Base-by-base conservation (phyloP, 2,888 invertebrate species). In the Xestia sexstrigata region DNA sequence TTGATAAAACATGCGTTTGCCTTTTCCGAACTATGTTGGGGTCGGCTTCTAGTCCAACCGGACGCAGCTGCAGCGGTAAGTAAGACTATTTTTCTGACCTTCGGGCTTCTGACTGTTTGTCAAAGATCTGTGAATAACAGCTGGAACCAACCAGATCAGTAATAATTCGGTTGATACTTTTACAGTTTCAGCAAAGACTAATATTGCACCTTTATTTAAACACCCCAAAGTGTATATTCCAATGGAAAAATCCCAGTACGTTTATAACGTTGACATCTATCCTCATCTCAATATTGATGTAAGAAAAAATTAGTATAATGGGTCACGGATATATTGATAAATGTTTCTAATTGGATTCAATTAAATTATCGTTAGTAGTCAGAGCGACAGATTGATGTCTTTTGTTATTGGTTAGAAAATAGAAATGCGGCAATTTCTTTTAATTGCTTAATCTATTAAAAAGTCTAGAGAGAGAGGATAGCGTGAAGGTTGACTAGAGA, bases 271-370 rank as follows among this genome's bases (percentile, higher is more conserved):
- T 60, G n/a, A 62, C 26, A 52, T 68, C 55, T 65, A 62, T n/a
- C 35, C 20, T 62, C 68, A 66, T 72, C 70, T 81, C 11, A 42
- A 65, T 74, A 72, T 68, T 85, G 76, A 82, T 77, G 74, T 79
- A 70, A 69, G 62, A 79, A 84, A 83, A 83, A 85, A 79, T 42
- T 73, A 60, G 85, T 81, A 23, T 77, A 87, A 83, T 83, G 66
- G 80, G 86, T 88, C 88, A 88, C 39, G 88, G 83, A 68, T 80
- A 71, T 45, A 6, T 55, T 69, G 85, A 88, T 86, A 86, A 55
- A 82, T 74, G 69, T 68, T 74, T 79, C 49, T 83, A 85, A 86
- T 82, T 81, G 70, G 35, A 78, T 74, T 81, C 70, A 83, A 88
- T 86, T 84, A 86, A 85, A 67, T 60, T 67, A 67, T 86, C 81